Evolutionary conservation across 2,888 invertebrate species (phyloP).

Genomic region (Tinea pellionella): DNA sequence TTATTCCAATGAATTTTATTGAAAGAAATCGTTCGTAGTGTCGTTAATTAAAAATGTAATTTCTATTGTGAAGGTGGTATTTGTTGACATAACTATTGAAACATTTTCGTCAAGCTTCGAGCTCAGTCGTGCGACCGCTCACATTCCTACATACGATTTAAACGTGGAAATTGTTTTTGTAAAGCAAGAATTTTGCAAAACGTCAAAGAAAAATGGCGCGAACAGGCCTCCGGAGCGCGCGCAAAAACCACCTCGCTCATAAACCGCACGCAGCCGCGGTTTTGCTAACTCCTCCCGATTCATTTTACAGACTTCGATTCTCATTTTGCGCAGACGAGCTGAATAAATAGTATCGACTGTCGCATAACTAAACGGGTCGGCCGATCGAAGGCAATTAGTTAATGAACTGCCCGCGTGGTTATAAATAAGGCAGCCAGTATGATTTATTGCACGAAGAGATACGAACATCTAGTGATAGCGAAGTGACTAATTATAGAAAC

Average conservation of each 20-base stretch:
- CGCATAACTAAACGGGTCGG: conserved; percentile 9
- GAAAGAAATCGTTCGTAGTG: background rate
- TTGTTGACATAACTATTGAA: background rate
- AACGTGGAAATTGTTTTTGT: conserved; percentile 37
- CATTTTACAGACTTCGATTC: conserved; percentile 10
- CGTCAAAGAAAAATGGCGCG: conserved; percentile 43
- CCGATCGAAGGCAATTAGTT: conserved; percentile 13
- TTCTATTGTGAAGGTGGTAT: background rate
- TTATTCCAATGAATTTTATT: background rate
- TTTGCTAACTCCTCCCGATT: background rate
- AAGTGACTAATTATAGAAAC: conserved; percentile 1
- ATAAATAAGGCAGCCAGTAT: background rate
- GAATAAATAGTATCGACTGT: conserved; percentile 11
- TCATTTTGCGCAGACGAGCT: conserved; percentile 8
- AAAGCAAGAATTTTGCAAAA: conserved; percentile 44
- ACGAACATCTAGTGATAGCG: background rate
- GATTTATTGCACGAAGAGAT: conserved; percentile 10
- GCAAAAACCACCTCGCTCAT: conserved; percentile 40
- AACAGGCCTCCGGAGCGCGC: conserved; percentile 49
- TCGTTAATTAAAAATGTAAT: background rate
- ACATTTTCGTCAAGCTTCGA: conserved; percentile 6
- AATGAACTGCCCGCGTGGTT: conserved; percentile 2
- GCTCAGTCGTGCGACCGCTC: background rate
- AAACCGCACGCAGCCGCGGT: conserved; percentile 14
- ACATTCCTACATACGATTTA: conserved; percentile 9